Evolutionary conservation across 2,888 invertebrate genomes (phyloP).

Genomic region (Pinctada fucata): DNA sequence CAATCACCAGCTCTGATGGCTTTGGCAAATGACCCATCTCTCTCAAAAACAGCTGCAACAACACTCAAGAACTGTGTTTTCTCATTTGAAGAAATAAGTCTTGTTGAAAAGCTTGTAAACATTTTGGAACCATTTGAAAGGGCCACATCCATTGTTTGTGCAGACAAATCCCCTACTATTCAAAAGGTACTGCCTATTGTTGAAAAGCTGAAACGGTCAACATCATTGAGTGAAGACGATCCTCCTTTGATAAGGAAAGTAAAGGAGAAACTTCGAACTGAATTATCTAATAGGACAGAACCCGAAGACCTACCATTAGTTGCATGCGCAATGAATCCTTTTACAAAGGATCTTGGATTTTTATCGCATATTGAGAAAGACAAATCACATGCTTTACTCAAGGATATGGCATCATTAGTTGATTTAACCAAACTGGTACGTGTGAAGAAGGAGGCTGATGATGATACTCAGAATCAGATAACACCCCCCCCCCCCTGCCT

Average conservation of each 20-base stretch:
- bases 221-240: constrained; percentile 5
- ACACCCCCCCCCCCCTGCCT: neutral
- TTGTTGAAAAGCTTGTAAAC: constrained; percentile 1
- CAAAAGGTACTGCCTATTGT: constrained; percentile 22
- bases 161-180: constrained; percentile 20
- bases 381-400: neutral
- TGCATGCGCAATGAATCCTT: constrained; percentile 9
- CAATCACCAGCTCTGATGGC: constrained; percentile 33
- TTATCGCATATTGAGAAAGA: neutral
- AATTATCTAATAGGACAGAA: neutral
- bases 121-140: constrained; percentile 10
- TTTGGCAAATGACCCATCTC: constrained; percentile 19
- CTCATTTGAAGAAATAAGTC: constrained; percentile 15
- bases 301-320: neutral
- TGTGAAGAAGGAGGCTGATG: neutral
- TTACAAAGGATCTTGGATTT: constrained; percentile 10
- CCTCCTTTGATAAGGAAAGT: neutral
- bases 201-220: neutral
- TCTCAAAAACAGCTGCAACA: constrained; percentile 5
- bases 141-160: constrained; percentile 15
- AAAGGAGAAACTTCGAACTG: neutral
- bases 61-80: constrained; percentile 26
- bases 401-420: neutral
- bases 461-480: neutral
- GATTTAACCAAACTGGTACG: too few species aligned